Evolutionary conservation across 2,113 vertebrate genomes (phyloP).

Genomic region (Holacanthus passer): DNA sequence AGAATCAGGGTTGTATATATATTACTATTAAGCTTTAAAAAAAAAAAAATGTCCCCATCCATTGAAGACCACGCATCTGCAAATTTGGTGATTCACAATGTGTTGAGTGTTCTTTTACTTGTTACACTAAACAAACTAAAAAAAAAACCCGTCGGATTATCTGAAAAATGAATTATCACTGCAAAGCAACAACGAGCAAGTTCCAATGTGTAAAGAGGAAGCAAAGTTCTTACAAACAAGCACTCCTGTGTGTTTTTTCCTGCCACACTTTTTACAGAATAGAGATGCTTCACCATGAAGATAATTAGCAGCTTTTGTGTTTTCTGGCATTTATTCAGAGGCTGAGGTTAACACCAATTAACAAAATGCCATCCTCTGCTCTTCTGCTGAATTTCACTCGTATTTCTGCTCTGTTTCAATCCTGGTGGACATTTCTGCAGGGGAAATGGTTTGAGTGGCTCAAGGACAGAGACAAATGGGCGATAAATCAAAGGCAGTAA

Average conservation of each 20-base stretch:
- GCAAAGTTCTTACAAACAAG: background rate
- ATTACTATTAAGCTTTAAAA: slow-evolving; percentile 9
- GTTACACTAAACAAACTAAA: background rate
- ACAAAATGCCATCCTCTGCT: slow-evolving; percentile 15
- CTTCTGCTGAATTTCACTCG: slow-evolving; percentile 28
- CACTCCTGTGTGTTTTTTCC: background rate
- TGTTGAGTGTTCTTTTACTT: background rate
- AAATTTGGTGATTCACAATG: background rate
- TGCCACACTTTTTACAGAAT: background rate
- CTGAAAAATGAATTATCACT: background rate
- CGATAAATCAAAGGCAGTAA: slow-evolving; percentile 15
- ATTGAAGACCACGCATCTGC: background rate
- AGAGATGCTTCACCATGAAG: slow-evolving; percentile 7
- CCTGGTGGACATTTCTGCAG: background rate
- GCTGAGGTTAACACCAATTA: slow-evolving; percentile 1
- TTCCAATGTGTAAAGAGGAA: background rate
- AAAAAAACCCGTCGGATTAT: background rate
- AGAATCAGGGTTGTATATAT: too few species aligned
- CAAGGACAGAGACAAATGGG: background rate
- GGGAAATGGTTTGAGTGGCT: slow-evolving; percentile 6
- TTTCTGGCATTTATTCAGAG: slow-evolving; percentile 38
- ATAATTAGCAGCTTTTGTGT: slow-evolving; percentile 28
- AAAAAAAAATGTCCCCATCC: background rate
- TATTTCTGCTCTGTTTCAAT: slow-evolving; percentile 29
- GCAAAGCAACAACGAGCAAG: background rate